phyloP scores from a whole-genome alignment of 1,140 invertebrate species.

The Heliconius hermathena region DNA sequence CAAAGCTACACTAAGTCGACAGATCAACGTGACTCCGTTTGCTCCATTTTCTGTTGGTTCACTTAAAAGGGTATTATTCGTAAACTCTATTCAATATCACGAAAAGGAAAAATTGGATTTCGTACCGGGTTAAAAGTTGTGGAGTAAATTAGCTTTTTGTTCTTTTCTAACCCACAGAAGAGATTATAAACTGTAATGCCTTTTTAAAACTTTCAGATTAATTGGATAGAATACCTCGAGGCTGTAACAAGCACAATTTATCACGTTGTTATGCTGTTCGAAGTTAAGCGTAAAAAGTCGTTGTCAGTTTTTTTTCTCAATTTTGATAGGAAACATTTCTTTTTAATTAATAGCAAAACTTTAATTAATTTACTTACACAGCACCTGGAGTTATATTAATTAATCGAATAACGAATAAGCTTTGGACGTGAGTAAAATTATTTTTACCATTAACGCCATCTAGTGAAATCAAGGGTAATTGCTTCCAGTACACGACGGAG shows the following conservation, averaged over 20 bases:
- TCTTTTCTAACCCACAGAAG: slow-evolving; percentile 32
- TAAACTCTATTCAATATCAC: slow-evolving; percentile 25
- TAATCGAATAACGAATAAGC: background rate
- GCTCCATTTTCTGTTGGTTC: background rate
- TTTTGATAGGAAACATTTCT: background rate
- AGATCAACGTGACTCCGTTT: slow-evolving; percentile 12
- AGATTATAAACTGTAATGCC: slow-evolving; percentile 39
- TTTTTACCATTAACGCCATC: background rate
- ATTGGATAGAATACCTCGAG: slow-evolving; percentile 19
- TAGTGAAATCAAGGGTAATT: background rate
- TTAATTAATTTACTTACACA: background rate
- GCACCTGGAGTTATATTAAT: background rate
- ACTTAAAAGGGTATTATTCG: slow-evolving; percentile 18
- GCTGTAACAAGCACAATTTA: slow-evolving; percentile 11
- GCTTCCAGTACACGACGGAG: slow-evolving; percentile 61
- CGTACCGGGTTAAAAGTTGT: slow-evolving; percentile 38
- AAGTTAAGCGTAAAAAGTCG: background rate
- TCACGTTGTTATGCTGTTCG: background rate
- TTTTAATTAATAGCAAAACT: background rate
- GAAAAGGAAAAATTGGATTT: slow-evolving; percentile 42
- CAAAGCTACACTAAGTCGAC: slow-evolving; percentile 10
- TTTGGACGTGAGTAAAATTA: background rate
- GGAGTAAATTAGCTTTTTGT: slow-evolving; percentile 42
- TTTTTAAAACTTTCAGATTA: slow-evolving; percentile 29
- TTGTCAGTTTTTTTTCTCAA: background rate